Evolutionary conservation across 2,888 invertebrate genomes (phyloP).

Genomic region (Andrena bucephala): DNA sequence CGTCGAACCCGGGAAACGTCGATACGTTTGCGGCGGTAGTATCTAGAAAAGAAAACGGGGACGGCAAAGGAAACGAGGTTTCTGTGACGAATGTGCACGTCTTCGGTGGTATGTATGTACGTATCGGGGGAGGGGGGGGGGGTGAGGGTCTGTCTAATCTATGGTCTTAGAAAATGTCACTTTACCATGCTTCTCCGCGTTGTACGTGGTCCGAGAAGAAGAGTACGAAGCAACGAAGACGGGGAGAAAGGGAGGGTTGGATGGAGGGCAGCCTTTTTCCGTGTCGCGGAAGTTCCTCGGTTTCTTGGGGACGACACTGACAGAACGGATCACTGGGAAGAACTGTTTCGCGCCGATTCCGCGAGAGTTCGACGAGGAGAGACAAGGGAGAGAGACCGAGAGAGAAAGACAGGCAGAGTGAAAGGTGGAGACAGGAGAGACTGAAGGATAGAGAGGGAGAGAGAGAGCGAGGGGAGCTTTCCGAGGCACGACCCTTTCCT

Average conservation of each 20-base stretch:
- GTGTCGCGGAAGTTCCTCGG: slow-evolving; percentile 48
- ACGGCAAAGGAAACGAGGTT: background rate
- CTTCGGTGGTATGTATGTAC: no score
- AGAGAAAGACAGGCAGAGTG: slow-evolving; percentile 37
- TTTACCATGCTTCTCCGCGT: slow-evolving; percentile 58
- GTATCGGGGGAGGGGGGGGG: no score
- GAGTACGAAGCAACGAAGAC: slow-evolving; percentile 37
- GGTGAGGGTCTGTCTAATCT: background rate
- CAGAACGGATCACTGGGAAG: slow-evolving; percentile 80
- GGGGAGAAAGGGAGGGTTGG: slow-evolving; percentile 25
- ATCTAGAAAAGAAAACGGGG: background rate
- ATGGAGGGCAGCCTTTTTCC: slow-evolving; percentile 47
- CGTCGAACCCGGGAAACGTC: no score
- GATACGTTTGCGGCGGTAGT: no score
- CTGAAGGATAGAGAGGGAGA: slow-evolving; percentile 12
- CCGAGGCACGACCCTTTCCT: slow-evolving; percentile 61
- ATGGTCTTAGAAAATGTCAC: slow-evolving; percentile 6
- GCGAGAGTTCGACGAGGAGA: slow-evolving; percentile 57
- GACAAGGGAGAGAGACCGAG: slow-evolving; percentile 34
- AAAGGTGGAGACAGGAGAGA: background rate
- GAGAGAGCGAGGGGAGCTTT: slow-evolving; percentile 58
- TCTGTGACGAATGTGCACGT: no score
- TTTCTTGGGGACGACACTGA: slow-evolving; percentile 75
- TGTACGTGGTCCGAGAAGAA: slow-evolving; percentile 32
- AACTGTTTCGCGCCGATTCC: slow-evolving; percentile 73